These are phyloP conservation scores for Erythrolamprus reginae DNA, from an alignment of 2,113 vertebrate genomes.

Conservation along the genomic window DNA sequence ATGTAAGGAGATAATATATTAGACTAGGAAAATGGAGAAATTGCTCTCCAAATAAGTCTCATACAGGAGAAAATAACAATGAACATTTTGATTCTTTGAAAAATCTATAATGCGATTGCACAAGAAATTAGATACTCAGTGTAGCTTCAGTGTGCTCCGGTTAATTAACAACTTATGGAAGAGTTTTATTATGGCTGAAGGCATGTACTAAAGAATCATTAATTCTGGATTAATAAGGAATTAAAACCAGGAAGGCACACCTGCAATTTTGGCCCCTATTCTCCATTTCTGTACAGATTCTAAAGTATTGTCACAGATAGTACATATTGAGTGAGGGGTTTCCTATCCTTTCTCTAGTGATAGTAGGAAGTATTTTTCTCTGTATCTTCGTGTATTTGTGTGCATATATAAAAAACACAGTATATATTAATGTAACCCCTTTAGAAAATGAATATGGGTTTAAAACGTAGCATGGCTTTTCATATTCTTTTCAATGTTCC, in stretches of 20 bases:
- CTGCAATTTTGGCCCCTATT: background rate
- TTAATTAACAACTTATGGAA: conserved; percentile 2
- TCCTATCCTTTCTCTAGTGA: background rate
- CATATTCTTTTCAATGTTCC: background rate
- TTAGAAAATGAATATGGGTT: background rate
- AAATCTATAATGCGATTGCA: background rate
- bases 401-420: background rate
- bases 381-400: background rate
- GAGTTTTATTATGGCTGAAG: background rate
- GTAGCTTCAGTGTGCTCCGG: background rate
- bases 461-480: background rate
- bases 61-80: background rate
- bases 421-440: background rate
- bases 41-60: background rate
- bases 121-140: background rate
- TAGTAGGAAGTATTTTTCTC: background rate
- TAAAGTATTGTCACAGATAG: background rate
- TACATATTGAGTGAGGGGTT: background rate
- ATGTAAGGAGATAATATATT: background rate
- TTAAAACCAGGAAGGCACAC: background rate
- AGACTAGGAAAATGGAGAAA: background rate
- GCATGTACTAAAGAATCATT: background rate
- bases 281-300: background rate
- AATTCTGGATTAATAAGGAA: background rate
- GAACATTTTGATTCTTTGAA: background rate